These are phyloP conservation scores for Dynastes maya DNA, from an alignment of 2,888 invertebrate species.

Conservation along the genomic window DNA sequence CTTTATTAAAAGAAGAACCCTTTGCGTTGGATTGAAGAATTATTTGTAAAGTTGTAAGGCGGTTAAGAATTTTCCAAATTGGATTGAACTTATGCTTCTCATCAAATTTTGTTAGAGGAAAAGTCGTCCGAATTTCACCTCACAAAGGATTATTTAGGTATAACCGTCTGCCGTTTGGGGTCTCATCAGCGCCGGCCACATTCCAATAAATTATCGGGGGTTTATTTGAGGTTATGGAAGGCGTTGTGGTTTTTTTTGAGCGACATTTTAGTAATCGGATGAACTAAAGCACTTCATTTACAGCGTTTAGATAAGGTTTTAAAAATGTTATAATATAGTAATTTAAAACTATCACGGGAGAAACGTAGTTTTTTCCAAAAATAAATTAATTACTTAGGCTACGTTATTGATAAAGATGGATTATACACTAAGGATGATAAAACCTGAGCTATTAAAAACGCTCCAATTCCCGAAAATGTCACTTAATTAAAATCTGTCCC, in stretches of 20 bases:
- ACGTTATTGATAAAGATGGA: background rate
- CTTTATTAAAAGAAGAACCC: no score
- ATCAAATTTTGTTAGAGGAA: constrained; percentile 52
- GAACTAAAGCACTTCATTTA: constrained; percentile 2
- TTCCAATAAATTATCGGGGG: constrained; percentile 64
- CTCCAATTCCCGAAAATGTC: no score
- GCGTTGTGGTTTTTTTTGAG: background rate
- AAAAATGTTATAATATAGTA: background rate
- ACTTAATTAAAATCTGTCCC: no score
- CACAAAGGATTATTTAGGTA: constrained; percentile 58
- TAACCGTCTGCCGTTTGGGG: constrained; percentile 59
- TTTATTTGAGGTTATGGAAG: background rate
- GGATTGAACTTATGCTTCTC: no score
- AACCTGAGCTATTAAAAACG: no score
- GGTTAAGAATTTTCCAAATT: no score
- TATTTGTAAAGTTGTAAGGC: no score
- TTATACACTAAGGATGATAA: no score
- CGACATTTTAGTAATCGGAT: background rate
- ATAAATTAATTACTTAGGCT: background rate
- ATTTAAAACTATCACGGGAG: background rate
- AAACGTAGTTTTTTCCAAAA: constrained; percentile 3
- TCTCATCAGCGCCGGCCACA: constrained; percentile 62
- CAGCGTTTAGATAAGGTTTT: background rate
- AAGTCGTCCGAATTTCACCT: constrained; percentile 53
- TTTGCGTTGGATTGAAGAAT: no score